Evolutionary conservation across 1,140 invertebrate genomes (phyloP).

Genomic region (Calephelis virginiensis): DNA sequence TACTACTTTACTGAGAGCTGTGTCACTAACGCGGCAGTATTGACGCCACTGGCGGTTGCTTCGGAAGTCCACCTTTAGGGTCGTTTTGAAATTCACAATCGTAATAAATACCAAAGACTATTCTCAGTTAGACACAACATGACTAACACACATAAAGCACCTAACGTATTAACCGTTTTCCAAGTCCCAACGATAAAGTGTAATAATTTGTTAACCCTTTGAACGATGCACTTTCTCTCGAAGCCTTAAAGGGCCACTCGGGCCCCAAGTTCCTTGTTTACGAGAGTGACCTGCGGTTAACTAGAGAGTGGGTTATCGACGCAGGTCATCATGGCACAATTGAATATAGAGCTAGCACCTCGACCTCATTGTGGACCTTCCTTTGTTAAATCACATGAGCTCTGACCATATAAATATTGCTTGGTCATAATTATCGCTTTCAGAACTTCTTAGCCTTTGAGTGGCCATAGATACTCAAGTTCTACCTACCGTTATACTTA

Average conservation of each 20-base stretch:
- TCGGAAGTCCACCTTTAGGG: no score
- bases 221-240: conserved; percentile 45
- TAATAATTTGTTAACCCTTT: conserved; percentile 28
- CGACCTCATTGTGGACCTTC: conserved; percentile 31
- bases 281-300: conserved; percentile 47
- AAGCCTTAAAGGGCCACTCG: conserved; percentile 43
- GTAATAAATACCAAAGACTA: no score
- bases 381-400: conserved; percentile 28
- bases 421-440: neutral
- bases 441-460: no score
- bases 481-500: no score
- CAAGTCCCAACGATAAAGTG: conserved; percentile 7
- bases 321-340: conserved; percentile 44
- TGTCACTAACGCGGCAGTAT: no score
- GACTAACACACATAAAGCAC: conserved; percentile 1
- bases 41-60: no score
- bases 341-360: conserved; percentile 33
- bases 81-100: no score
- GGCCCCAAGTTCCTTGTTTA: conserved; percentile 42
- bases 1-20: no score
- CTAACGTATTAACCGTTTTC: neutral
- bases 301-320: conserved; percentile 55
- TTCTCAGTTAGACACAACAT: neutral
- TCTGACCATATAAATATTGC: conserved; percentile 23
- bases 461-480: no score